Percentiles rank a stretch among this genome's conserved stretches.
Evolutionary conservation across 1,140 invertebrate species (phyloP).

Genomic region (Orius insidiosus): DNA sequence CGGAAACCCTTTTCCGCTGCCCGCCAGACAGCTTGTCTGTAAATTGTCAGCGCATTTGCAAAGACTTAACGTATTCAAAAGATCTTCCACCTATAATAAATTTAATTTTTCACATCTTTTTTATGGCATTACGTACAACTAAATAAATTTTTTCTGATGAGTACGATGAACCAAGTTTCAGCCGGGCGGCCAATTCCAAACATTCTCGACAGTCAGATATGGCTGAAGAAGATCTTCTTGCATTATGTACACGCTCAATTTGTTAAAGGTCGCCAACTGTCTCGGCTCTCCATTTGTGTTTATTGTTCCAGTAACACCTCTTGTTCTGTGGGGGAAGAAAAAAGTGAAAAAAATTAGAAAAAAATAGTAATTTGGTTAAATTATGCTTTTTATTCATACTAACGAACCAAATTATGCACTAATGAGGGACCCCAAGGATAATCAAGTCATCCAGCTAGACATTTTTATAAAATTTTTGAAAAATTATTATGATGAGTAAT

Average conservation of each 20-base stretch:
- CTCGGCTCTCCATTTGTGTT: conserved; percentile 57
- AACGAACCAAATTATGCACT: too few species aligned
- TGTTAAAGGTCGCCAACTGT: conserved; percentile 44
- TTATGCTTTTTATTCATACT: too few species aligned
- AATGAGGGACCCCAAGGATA: too few species aligned
- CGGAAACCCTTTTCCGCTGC: conserved; percentile 40
- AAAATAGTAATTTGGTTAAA: too few species aligned
- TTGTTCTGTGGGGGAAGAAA: too few species aligned
- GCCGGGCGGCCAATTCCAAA: conserved; percentile 64
- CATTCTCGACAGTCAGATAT: conserved; percentile 59
- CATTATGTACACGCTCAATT: conserved; percentile 77
- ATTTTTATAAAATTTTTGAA: too few species aligned
- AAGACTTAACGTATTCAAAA: conserved; percentile 26
- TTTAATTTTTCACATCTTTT: neutral
- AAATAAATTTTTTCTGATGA: conserved; percentile 15
- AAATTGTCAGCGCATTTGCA: conserved; percentile 30
- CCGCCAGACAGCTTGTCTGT: conserved; percentile 37
- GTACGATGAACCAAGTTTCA: conserved; percentile 49
- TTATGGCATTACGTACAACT: conserved; percentile 18
- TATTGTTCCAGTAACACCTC: conserved; percentile 40
- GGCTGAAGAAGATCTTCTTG: conserved; percentile 72
- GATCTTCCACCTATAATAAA: conserved; percentile 26
- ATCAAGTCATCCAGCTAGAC: too few species aligned
- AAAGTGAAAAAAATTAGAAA: too few species aligned
- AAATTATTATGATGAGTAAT: too few species aligned